Percentiles rank a stretch among this genome's conserved stretches.
These are phyloP conservation scores for Stenopsyche tienmushanensis DNA, from an alignment of 1,140 invertebrate species.

Conservation along the genomic window DNA sequence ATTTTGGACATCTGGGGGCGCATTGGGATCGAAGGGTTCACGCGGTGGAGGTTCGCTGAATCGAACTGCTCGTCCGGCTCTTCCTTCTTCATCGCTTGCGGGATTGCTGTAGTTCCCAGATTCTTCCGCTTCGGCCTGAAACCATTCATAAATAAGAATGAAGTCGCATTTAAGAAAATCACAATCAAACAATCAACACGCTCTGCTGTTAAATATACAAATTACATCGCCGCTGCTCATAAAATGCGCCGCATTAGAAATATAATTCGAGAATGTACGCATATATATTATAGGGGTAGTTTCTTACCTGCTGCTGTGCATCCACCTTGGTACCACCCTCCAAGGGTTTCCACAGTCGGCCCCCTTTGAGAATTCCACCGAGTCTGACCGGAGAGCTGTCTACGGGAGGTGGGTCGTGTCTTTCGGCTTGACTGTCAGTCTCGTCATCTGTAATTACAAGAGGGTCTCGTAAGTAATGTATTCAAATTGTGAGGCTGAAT, in stretches of 20 bases:
- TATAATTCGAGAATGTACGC: not conserved
- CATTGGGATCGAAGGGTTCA: not conserved
- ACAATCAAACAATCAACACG: not conserved
- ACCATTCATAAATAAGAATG: conserved; percentile 4
- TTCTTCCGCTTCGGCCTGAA: conserved; percentile 32
- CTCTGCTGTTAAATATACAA: not conserved
- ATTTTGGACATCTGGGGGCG: conserved; percentile 1
- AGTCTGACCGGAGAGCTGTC: conserved; percentile 53
- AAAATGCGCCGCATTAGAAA: not conserved
- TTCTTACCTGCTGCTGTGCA: conserved; percentile 40
- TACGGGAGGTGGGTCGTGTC: conserved; percentile 49
- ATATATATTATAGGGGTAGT: too few relatives aligned
- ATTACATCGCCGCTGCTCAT: not conserved
- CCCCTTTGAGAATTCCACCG: conserved; percentile 64
- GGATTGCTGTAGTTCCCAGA: conserved; percentile 33
- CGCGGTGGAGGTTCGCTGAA: conserved; percentile 33
- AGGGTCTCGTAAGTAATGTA: conserved; percentile 4
- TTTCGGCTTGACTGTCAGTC: conserved; percentile 23
- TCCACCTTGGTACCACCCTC: conserved; percentile 17
- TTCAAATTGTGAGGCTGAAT: not conserved
- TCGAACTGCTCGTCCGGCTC: conserved; percentile 32
- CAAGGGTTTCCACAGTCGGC: conserved; percentile 59
- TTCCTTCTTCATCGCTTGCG: conserved; percentile 40
- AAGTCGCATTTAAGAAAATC: not conserved
- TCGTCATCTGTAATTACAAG: conserved; percentile 23